Base-by-base conservation (phyloP, 1,140 invertebrate species). In the Sesamia nonagrioides region DNA sequence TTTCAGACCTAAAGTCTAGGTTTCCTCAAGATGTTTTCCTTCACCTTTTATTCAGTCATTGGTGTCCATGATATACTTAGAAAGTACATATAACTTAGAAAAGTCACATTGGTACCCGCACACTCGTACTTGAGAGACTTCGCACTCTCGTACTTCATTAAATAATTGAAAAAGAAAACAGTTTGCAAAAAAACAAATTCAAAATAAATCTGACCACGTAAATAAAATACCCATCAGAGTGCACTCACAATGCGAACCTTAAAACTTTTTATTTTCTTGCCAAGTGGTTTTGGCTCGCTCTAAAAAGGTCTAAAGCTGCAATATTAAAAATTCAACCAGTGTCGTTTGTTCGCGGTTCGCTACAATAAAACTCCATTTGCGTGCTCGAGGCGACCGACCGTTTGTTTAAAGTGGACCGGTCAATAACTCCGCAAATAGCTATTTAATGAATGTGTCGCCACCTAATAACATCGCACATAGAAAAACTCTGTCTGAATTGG, bases 391-490 rank as follows among this genome's bases (percentile, higher is more conserved):
- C 60, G 76, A 74, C 58, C 50, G 61, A 48, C 52, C 68, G 45
- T 68, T 60, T 78, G 60, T 58, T 77, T 75, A 83, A 27, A 83
- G 82, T 83, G 48, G 71, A 78, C 54, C 74, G 88, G 88, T 90
- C 90, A 91, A 91, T 88, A 88, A 88, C 86, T 82, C 81, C 72
- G 60, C 81, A 77, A 84, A 77, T 81, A 78, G 68, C 66, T 82
- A 80, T 84, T 83, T 76, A 86, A 84, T 77, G 77, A 85, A 86
- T 82, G 75, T 75, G 85, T 82, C 84, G 80, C 82, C 84, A 80
- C 48, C 81, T 82, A 82, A 81, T 81, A 79, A 82, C 21, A 78
- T 33, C 75, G 81, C 68, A 78, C 78, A 85, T 84, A 83, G 82
- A 90, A 88, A 88, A 85, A 87, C 45, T 82, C 52, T 74, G 60